Percentiles rank a stretch among this genome's conserved stretches.
These are phyloP conservation scores for Drosophila tanythrix DNA, from an alignment of 2,888 invertebrate genomes.

Conservation along the genomic window DNA sequence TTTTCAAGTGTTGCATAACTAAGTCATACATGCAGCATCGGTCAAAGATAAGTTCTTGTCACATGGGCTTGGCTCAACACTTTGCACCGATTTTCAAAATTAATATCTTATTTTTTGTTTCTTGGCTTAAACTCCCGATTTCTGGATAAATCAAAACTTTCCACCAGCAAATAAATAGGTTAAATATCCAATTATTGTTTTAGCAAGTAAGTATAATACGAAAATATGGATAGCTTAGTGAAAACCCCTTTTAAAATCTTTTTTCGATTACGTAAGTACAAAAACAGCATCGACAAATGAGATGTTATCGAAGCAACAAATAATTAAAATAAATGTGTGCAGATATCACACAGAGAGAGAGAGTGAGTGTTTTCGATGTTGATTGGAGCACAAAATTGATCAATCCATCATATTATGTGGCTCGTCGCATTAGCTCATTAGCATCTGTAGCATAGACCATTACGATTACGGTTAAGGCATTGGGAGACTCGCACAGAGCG, in stretches of 20 bases:
- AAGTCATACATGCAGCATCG: background rate
- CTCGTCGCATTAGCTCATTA: conserved; percentile 34
- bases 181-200: background rate
- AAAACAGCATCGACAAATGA: background rate
- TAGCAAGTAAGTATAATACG: background rate
- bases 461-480: conserved; percentile 6
- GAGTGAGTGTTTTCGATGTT: conserved; percentile 2
- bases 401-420: conserved; percentile 17
- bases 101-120: background rate
- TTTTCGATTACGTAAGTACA: background rate
- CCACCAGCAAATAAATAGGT: background rate
- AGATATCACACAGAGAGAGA: conserved; percentile 18
- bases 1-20: background rate
- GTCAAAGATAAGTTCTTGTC: background rate
- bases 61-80: background rate
- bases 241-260: background rate
- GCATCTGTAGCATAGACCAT: conserved; percentile 26
- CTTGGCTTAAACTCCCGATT: background rate
- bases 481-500: background rate
- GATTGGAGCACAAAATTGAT: conserved; percentile 16
- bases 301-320: conserved; percentile 4
- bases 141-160: background rate
- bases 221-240: background rate
- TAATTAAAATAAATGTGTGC: background rate
- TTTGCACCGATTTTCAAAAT: background rate